Evolutionary conservation across 2,888 invertebrate species (phyloP).

Genomic region (Apomyelois bistriatella): DNA sequence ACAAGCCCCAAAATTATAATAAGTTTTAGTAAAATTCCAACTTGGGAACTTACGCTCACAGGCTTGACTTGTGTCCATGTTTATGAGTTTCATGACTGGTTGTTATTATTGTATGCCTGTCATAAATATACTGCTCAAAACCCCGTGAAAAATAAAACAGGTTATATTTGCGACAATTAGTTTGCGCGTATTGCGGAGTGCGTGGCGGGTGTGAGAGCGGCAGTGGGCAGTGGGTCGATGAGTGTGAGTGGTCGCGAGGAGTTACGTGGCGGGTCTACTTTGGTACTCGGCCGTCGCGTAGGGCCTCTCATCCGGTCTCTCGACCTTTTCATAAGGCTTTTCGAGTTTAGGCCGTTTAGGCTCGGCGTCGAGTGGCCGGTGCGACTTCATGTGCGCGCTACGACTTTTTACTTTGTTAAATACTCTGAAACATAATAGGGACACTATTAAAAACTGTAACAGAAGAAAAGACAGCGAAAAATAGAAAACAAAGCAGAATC

Average conservation of each 20-base stretch:
- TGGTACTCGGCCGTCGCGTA: conserved; percentile 65
- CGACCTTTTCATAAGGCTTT: conserved; percentile 80
- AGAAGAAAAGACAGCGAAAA: conserved; percentile 32
- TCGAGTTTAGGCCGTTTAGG: conserved; percentile 83
- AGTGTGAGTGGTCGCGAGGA: conserved; percentile 38
- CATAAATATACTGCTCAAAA: too few relatives aligned
- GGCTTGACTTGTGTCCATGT: too few relatives aligned
- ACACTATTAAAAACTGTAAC: conserved; percentile 68
- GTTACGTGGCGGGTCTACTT: conserved; percentile 61
- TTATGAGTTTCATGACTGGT: too few relatives aligned
- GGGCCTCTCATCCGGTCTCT: conserved; percentile 71
- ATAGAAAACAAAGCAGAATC: conserved; percentile 36
- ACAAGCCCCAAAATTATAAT: too few relatives aligned
- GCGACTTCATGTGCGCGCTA: conserved; percentile 99
- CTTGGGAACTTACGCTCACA: too few relatives aligned
- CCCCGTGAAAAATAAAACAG: too few relatives aligned
- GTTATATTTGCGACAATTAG: conserved; percentile 2
- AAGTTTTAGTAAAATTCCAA: too few relatives aligned
- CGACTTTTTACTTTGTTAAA: conserved; percentile 99
- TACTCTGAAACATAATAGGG: conserved; percentile 87
- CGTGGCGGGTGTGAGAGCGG: neutral
- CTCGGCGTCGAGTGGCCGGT: conserved; percentile 93
- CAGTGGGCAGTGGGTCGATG: conserved; percentile 30
- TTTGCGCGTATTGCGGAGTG: neutral
- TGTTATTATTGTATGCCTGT: too few relatives aligned